These are phyloP conservation scores for Anguilla obscura DNA, from an alignment of 2,797 vertebrate species.

Conservation along the genomic window DNA sequence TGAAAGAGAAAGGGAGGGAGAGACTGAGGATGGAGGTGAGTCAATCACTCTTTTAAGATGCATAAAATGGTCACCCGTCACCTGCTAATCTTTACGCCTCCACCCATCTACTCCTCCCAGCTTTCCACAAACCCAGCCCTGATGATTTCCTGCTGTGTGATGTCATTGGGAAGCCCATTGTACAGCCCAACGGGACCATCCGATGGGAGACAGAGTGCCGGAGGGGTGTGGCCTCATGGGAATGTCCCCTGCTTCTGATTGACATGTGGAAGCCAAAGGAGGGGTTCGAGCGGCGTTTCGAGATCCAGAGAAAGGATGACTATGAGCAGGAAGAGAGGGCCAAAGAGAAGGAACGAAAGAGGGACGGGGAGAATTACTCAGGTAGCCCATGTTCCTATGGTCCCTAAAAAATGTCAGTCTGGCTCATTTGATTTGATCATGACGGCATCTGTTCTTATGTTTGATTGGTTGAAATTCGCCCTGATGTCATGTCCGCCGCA, in stretches of 20 bases:
- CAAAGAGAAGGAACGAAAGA: slow-evolving; percentile 75
- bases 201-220: slow-evolving; percentile 88
- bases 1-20: slow-evolving; percentile 73
- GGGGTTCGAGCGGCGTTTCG: slow-evolving; percentile 86
- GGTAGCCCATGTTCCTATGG: slow-evolving; percentile 61
- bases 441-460: background rate
- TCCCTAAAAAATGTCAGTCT: background rate
- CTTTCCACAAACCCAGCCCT: slow-evolving; percentile 75
- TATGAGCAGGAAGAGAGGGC: slow-evolving; percentile 76
- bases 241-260: slow-evolving; percentile 87
- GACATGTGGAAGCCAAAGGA: slow-evolving; percentile 91
- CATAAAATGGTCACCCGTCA: slow-evolving; percentile 49
- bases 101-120: slow-evolving; percentile 67
- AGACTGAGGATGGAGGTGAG: slow-evolving; percentile 76
- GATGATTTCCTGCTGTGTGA: slow-evolving; percentile 85
- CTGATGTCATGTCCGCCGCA: slow-evolving; percentile 51
- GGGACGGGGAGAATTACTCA: slow-evolving; percentile 73
- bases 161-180: slow-evolving; percentile 80
- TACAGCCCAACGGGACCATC: slow-evolving; percentile 72
- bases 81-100: slow-evolving; percentile 25
- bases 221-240: slow-evolving; percentile 82
- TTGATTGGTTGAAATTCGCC: background rate
- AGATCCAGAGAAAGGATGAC: slow-evolving; percentile 82
- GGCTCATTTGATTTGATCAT: background rate
- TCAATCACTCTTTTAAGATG: slow-evolving; percentile 48